phyloP scores from a whole-genome alignment of 2,113 vertebrate species.

The Panthera leo region DNA sequence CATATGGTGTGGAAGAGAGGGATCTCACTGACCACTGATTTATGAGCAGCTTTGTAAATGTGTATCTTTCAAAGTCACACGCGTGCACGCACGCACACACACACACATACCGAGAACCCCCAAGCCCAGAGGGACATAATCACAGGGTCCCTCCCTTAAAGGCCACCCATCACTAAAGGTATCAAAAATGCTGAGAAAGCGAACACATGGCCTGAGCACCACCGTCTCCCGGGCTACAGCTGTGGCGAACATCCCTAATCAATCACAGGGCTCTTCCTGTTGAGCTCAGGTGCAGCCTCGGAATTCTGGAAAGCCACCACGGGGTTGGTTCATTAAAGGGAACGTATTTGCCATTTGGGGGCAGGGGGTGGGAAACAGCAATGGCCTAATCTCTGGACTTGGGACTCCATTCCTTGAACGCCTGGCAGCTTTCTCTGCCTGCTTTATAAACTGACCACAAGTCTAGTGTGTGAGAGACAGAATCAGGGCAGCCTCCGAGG shows the following conservation, averaged over 20 bases:
- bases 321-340: constrained; percentile 7
- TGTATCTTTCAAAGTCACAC: background rate
- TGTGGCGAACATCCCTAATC: constrained; percentile 54
- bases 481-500: background rate
- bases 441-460: background rate
- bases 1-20: constrained; percentile 33
- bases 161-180: background rate
- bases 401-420: background rate
- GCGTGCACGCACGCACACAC: background rate
- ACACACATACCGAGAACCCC: background rate
- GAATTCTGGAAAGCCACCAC: background rate
- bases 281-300: background rate
- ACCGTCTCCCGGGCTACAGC: background rate
- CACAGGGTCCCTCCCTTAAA: background rate
- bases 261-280: constrained; percentile 14
- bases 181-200: background rate
- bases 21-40: background rate
- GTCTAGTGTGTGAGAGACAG: background rate
- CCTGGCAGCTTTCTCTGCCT: background rate
- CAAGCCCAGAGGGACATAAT: background rate
- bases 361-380: background rate
- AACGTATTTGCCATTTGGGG: constrained; percentile 15
- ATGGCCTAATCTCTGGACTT: background rate
- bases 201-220: background rate
- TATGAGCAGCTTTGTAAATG: background rate